Evolutionary conservation across 2,888 invertebrate species (phyloP), one percentile per base, ranked within the genome.

Genomic region (Himalopsyche kuldschensis): DNA sequence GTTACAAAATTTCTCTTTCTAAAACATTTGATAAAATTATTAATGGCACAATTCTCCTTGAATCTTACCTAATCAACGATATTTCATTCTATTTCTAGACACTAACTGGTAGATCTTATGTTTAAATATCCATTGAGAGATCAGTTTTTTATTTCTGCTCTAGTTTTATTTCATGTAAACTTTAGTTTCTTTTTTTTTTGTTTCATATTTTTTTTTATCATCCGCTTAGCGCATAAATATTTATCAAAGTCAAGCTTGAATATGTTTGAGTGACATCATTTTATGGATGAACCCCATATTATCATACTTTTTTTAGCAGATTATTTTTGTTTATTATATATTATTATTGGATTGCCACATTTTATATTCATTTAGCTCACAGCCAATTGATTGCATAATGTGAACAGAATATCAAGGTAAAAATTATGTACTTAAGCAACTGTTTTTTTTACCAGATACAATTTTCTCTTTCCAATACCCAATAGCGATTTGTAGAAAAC

Each of bases 211-310:
- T 81, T 30, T 76, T 78, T 35, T 32, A 82, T 85, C 84, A 85
- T 84, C 80, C 78, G 86, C 86, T 85, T 86, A 85, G 85, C 86
- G 85, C 86, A 85, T 82, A 82, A 84, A 69, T 78, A 63, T 82
- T 81, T 69, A 69, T 75, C 82, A 81, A 81, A 80, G 32, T 69
- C 41, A 27, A 79, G 80, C 83, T 82, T 83, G 41, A 81, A 80
- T 76, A 84, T n/a, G 31, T 84, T 79, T 84, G 81, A 84, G 86
- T 86, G 86, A 86, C 86, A 83, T 83, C 85, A 86, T 86, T 86
- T 77, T 78, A 86, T 86, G 86, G 86, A 86, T 84, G 84, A 78
- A 83, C 86, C 86, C 86, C 86, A 85, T 85, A 81, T 81, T 69
- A 82, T 84, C 79, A 79, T 32, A 82, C 82, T 82, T 79, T 75